Conservation (phyloP, 1,140 invertebrate species). For the Myzus persicae region DNA sequence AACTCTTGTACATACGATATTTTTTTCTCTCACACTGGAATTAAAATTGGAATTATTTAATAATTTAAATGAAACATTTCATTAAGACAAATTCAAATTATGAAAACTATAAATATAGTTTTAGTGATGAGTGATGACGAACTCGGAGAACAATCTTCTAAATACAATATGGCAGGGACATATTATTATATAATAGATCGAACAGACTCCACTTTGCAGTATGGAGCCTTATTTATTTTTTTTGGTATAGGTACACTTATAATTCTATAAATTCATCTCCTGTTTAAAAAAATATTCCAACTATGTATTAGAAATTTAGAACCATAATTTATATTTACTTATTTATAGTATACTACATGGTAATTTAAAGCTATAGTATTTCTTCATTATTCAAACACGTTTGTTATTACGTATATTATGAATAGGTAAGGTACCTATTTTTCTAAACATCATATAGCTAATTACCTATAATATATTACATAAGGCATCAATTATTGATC, state of each 20-base stretch:
- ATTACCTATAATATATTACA: background rate
- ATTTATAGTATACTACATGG: background rate
- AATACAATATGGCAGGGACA: too few relatives aligned
- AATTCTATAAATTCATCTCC: background rate
- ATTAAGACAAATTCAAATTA: background rate
- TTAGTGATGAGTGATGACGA: background rate
- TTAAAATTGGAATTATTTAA: background rate
- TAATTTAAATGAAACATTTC: background rate
- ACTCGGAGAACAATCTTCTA: background rate
- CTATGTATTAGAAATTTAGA: background rate
- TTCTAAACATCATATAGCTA: background rate
- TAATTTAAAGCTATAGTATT: background rate
- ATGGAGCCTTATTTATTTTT: too few relatives aligned
- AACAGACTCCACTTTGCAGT: too few relatives aligned
- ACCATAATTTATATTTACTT: background rate
- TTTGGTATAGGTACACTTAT: background rate
- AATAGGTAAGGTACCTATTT: too few relatives aligned
- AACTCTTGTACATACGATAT: background rate
- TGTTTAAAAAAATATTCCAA: background rate
- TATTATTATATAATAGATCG: too few relatives aligned
- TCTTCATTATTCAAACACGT: background rate
- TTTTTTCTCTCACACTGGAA: background rate
- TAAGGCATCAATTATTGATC: background rate
- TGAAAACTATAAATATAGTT: background rate
- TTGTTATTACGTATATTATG: too few relatives aligned